Evolutionary conservation across 2,113 vertebrate species (phyloP).

Genomic region (Halcyon malimbica): DNA sequence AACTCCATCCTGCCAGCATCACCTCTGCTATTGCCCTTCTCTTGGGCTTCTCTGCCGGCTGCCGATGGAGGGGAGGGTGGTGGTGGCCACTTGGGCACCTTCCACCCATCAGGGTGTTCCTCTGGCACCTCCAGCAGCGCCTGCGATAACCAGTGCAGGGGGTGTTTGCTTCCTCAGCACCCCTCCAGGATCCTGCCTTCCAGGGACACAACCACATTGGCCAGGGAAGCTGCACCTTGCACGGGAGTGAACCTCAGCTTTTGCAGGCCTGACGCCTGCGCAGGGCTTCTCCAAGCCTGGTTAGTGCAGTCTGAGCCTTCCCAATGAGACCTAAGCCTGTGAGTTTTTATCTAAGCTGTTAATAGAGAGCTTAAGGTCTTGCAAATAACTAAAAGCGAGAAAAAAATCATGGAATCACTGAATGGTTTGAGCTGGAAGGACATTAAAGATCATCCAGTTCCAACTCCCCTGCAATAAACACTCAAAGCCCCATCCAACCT

Average conservation of each 20-base stretch:
- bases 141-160: too few species aligned
- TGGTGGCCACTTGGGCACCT: neutral
- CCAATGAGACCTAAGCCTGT: accelerated
- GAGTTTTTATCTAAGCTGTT: neutral
- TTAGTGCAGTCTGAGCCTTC: accelerated
- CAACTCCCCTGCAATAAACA: too few species aligned
- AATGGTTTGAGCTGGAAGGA: too few species aligned
- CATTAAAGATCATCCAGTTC: too few species aligned
- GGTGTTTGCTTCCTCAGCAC: accelerated
- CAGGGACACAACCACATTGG: accelerated
- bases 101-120: too few species aligned
- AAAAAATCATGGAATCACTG: neutral
- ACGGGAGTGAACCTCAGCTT: accelerated
- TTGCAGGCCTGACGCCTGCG: accelerated
- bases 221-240: neutral
- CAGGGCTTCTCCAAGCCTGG: neutral
- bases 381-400: neutral
- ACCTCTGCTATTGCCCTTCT: too few species aligned
- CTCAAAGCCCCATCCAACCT: too few species aligned
- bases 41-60: too few species aligned
- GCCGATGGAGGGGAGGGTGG: neutral
- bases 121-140: neutral
- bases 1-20: too few species aligned
- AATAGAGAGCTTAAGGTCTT: neutral
- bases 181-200: neutral